Percentiles rank a stretch among this genome's conserved stretches.
Conservation (phyloP, 2,888 invertebrate species). For the Phalangium opilio region DNA sequence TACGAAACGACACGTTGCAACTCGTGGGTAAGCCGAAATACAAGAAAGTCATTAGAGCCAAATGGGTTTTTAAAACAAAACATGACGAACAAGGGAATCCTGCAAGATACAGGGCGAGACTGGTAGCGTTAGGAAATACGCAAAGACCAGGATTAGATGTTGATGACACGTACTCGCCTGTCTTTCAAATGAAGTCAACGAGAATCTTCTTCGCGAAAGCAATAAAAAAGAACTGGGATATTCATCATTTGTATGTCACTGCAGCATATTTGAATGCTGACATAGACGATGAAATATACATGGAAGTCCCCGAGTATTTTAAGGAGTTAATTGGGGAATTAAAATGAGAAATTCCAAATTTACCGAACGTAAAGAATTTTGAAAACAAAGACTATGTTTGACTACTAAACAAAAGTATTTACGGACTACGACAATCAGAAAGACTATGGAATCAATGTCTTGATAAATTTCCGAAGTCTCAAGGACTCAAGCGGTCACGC, state of each 20-base stretch:
- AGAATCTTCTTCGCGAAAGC: neutral
- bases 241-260: conserved; percentile 10
- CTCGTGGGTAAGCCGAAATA: conserved; percentile 1
- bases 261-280: conserved; percentile 9
- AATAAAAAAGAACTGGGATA: no score
- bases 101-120: no score
- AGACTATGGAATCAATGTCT: conserved; percentile 4
- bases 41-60: neutral
- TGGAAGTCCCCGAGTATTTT: conserved; percentile 5
- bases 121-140: conserved; percentile 4
- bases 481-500: neutral
- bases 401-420: conserved; percentile 4
- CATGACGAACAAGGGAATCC: conserved; percentile 8
- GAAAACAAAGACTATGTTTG: conserved; percentile 2
- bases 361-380: no score
- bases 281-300: conserved; percentile 8
- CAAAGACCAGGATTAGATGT: conserved; percentile 9
- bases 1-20: conserved; percentile 1
- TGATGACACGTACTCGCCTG: conserved; percentile 13
- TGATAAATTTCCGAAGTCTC: neutral
- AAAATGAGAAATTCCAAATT: no score
- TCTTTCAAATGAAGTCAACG: conserved; percentile 9
- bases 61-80: conserved; percentile 4
- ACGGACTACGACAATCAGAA: conserved; percentile 6
- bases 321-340: neutral